These are phyloP conservation scores for Indri indri DNA, from an alignment of 2,113 vertebrate genomes.

Conservation along the genomic window DNA sequence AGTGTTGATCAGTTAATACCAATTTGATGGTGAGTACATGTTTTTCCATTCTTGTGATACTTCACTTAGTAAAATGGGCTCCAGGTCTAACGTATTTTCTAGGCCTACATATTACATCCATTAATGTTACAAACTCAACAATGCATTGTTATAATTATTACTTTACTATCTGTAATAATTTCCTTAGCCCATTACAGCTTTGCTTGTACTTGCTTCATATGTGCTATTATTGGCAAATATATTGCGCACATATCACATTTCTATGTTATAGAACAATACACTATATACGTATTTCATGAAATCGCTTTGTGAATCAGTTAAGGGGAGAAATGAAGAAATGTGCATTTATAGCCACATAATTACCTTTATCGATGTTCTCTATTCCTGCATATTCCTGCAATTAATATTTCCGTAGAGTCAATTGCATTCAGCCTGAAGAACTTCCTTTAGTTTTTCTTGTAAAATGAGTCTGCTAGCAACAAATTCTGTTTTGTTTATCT, in stretches of 20 bases:
- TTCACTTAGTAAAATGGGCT: too few relatives aligned
- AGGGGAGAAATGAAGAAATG: background rate
- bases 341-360: background rate
- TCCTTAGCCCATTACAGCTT: background rate
- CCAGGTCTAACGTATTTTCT: background rate
- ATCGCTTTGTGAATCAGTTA: background rate
- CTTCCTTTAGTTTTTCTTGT: background rate
- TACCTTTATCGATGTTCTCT: background rate
- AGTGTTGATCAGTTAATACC: too few relatives aligned
- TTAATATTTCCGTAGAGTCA: background rate
- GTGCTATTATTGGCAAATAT: background rate
- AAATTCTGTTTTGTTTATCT: background rate
- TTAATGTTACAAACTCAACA: background rate
- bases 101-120: background rate
- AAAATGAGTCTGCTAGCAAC: background rate
- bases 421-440: background rate
- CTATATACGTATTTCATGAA: background rate
- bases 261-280: background rate
- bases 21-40: too few relatives aligned
- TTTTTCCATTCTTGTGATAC: too few relatives aligned
- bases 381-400: background rate
- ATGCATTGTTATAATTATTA: background rate
- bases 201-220: background rate
- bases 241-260: background rate
- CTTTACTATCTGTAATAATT: background rate